Conservation (phyloP, 2,113 vertebrate species). For the Meles meles region DNA sequence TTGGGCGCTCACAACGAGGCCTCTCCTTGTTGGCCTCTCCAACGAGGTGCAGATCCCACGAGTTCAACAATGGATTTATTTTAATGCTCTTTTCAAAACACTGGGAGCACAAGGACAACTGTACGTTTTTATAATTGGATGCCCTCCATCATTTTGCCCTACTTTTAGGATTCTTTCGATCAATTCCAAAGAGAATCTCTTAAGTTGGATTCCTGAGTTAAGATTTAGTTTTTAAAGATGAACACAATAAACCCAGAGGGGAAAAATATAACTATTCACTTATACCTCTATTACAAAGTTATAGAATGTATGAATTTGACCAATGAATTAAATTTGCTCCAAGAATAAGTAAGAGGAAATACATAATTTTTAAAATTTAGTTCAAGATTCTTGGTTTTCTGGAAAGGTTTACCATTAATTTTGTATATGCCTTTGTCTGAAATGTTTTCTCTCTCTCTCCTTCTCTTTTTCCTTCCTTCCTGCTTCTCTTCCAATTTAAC, state of each 20-base stretch:
- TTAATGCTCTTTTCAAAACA: neutral
- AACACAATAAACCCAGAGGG: neutral
- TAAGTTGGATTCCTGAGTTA: neutral
- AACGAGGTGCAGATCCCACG: neutral
- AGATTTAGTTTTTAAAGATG: neutral
- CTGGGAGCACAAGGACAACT: neutral
- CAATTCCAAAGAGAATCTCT: neutral
- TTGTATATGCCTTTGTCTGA: neutral
- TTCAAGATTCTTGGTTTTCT: neutral
- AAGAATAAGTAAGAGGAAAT: neutral
- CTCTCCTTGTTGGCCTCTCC: neutral
- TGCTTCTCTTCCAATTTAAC: neutral
- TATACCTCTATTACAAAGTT: neutral
- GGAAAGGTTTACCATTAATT: neutral
- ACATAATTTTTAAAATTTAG: neutral
- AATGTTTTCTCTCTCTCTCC: neutral
- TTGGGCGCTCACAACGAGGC: no score
- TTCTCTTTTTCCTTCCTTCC: neutral
- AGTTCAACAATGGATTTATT: neutral
- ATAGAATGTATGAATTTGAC: neutral
- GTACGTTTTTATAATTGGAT: neutral
- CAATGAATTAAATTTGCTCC: neutral
- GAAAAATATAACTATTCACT: neutral
- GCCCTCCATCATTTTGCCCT: neutral
- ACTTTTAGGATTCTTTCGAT: neutral